Conservation (phyloP, 2,888 invertebrate genomes). For the Drosophila tripunctata region DNA sequence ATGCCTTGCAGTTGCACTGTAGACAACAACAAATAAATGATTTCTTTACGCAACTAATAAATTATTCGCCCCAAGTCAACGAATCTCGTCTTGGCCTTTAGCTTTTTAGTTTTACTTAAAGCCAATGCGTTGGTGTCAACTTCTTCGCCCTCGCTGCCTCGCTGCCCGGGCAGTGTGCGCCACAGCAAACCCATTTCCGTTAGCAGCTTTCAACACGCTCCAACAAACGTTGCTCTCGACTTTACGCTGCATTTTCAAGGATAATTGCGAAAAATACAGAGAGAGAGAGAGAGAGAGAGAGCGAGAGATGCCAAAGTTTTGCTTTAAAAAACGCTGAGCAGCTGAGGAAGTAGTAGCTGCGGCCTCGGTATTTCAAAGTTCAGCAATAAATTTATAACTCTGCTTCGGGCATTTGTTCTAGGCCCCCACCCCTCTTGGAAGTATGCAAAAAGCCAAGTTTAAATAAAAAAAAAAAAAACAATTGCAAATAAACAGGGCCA, state of each 20-base stretch:
- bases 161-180: not conserved
- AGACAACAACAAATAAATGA: slow-evolving; percentile 60
- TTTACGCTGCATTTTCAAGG: slow-evolving; percentile 63
- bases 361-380: slow-evolving; percentile 75
- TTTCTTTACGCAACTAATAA: slow-evolving; percentile 74
- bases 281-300: no score
- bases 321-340: slow-evolving; percentile 49
- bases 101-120: slow-evolving; percentile 10
- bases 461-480: slow-evolving; percentile 26
- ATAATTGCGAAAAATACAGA: slow-evolving; percentile 68
- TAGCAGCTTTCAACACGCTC: slow-evolving; percentile 54
- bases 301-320: slow-evolving; percentile 51
- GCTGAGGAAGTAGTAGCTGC: slow-evolving; percentile 40
- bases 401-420: slow-evolving; percentile 50
- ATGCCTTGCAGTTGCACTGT: slow-evolving; percentile 1
- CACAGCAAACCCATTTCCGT: slow-evolving; percentile 43
- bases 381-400: slow-evolving; percentile 71
- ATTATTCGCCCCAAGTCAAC: slow-evolving; percentile 54
- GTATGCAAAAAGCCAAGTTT: slow-evolving; percentile 40
- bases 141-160: not conserved
- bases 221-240: slow-evolving; percentile 32
- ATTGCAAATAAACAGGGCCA: slow-evolving; percentile 26
- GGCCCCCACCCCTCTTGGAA: slow-evolving; percentile 16
- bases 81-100: slow-evolving; percentile 4
- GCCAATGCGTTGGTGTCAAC: slow-evolving; percentile 18